Evolutionary conservation across 2,797 vertebrate genomes (phyloP), one percentile per base, ranked within the genome.

Genomic region (Sebastes glaucus): DNA sequence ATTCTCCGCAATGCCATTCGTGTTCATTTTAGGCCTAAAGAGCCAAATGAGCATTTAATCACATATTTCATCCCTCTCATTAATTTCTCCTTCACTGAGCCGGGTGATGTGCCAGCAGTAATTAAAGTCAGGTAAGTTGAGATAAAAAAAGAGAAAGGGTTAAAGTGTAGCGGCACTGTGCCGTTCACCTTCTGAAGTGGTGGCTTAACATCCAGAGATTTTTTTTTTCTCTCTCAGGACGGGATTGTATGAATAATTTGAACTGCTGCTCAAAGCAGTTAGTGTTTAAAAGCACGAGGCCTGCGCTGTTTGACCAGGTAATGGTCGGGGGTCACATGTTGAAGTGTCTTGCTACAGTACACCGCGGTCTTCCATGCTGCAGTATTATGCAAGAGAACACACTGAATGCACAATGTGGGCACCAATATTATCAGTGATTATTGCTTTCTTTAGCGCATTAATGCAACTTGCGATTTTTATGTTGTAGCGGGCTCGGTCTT

Each of bases 71-170:
- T 74, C 77, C 74, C 32, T 65, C 80, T 87, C 84, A 84, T 87
- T 91, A 80, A 86, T 81, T 81, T 82, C 74, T 3, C 61, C 74
- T 64, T 83, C 69, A 32, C 82, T 66, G 76, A 75, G 64, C 60
- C 67, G 23, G 52, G 46, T 55, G 64, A 87, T 78, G 53, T 74
- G 85, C 73, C 78, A 42, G 69, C 55, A 42, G 62, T 87, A 88
- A 92, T 93, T 88, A 88, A 82, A 85, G 80, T 53, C 85, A 87
- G 85, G 87, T 87, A 49, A 77, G 76, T 85, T 87, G 42, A 77
- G 78, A 87, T 88, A 76, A 82, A 83, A 83, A 32, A 75, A 23
- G 33, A 81, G 38, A 20, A 66, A 27, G 53, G 87, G 86, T 89
- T 86, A 73, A 78, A 81, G 56, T 63, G 79, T 30, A 35, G 68